These are phyloP conservation scores for Manis crassicaudata DNA, from an alignment of 2,797 vertebrate genomes.

Conservation along the genomic window DNA sequence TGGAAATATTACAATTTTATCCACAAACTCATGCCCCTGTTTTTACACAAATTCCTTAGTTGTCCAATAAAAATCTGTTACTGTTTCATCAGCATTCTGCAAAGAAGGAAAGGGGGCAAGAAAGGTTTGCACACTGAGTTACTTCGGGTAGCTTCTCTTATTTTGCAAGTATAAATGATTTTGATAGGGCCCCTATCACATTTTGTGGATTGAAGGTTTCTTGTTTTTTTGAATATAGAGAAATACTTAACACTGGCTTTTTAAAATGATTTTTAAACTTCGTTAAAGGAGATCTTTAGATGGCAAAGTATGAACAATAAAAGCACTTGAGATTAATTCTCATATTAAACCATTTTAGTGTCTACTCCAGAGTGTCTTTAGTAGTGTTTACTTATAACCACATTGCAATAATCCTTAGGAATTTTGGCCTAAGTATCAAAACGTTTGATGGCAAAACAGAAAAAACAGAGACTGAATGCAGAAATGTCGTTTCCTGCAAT, in stretches of 20 bases:
- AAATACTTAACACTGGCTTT: not conserved
- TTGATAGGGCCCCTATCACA: not conserved
- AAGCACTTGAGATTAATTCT: not conserved
- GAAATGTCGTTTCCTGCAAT: not conserved
- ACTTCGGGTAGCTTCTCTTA: not conserved
- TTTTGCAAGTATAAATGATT: not conserved
- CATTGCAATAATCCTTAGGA: not conserved
- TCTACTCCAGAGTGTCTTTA: not conserved
- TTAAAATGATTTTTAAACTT: not conserved
- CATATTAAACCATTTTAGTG: not conserved
- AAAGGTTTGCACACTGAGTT: not conserved
- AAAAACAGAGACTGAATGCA: not conserved
- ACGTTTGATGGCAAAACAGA: not conserved
- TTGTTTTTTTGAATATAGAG: not conserved
- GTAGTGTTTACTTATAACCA: not conserved
- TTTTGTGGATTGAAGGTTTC: not conserved
- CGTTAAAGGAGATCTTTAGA: not conserved
- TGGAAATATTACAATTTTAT: too few relatives aligned
- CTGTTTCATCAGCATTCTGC: fast-evolving
- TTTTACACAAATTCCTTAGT: too few relatives aligned
- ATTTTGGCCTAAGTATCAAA: not conserved
- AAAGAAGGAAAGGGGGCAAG: not conserved
- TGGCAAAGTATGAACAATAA: not conserved
- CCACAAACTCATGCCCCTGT: too few relatives aligned
- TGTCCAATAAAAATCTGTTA: not conserved